A percentile compares a stretch with the other conserved stretches of the same genome.
Evolutionary conservation across 2,113 vertebrate species (phyloP).

Genomic region (Oceanites oceanicus): DNA sequence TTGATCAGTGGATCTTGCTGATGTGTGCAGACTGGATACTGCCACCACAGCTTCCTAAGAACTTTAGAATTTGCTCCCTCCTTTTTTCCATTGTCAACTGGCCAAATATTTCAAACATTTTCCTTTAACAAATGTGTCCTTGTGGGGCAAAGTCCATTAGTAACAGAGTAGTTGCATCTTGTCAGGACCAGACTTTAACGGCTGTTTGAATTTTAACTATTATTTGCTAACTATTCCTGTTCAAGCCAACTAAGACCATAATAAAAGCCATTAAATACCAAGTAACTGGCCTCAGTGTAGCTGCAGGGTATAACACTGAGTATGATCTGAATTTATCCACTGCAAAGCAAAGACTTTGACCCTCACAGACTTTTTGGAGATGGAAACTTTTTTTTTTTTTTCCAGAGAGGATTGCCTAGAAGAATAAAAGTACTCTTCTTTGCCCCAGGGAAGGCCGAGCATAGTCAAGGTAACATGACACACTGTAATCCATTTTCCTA

Average conservation of each 20-base stretch:
- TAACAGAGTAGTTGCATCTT: conserved; percentile 51
- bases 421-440: not conserved
- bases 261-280: conserved; percentile 57
- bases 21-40: not conserved
- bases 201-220: conserved; percentile 72
- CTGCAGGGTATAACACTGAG: conserved; percentile 27
- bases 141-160: conserved; percentile 56
- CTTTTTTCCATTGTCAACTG: not conserved
- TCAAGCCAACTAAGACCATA: not conserved
- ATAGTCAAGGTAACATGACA: not conserved
- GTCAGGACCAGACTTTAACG: conserved; percentile 58
- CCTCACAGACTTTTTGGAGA: not conserved
- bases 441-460: not conserved
- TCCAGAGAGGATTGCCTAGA: not conserved
- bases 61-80: conserved; percentile 34
- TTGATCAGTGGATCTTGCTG: not conserved
- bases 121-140: conserved; percentile 45
- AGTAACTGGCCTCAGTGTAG: conserved; percentile 24
- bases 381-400: not conserved
- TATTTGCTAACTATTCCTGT: conserved; percentile 61
- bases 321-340: conserved; percentile 45
- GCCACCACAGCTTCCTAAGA: not conserved
- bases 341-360: conserved; percentile 26
- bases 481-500: not conserved
- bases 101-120: conserved; percentile 48